Evolutionary conservation across 1,140 invertebrate species (phyloP), one percentile per base, ranked within the genome.

Genomic region (Dryas iulia): DNA sequence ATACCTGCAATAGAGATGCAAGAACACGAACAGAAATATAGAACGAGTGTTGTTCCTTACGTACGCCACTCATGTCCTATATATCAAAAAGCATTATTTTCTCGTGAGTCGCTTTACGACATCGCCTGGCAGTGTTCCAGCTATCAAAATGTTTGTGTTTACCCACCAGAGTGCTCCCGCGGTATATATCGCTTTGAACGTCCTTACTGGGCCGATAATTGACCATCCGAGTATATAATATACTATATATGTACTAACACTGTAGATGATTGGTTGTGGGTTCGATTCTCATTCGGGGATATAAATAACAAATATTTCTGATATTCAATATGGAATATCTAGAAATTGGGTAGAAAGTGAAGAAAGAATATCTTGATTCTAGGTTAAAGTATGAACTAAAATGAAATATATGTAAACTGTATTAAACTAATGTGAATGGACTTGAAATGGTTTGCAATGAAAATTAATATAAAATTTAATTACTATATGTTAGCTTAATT

Each of bases 131-230:
- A 33, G 23, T 1, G 53, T 21, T 76, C 82, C 82, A 84, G 79
- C 60, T 76, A 68, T 70, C 70, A 53, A 31, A 69, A 73, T 72
- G 75, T 75, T 77, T 80, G 66, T 80, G 77, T 80, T 80, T 78
- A 72, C 70, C 28, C 59, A 58, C 59, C 59, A 24, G 56, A 39
- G 54, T 18, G 47, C 58, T 61, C 24, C 58, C 35, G 52, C 23
- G 33, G 21, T 35, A 25, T 67, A 39, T 30, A 35, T 1, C 52
- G 66, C 66, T 62, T 52, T 58, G 59, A 60, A 69, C 52, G 28
- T 58, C 18, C 18, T 25, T 26, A 25, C 24, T 21, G 8, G 7
- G 14, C 11, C 25, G 31, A 66, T 69, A 58, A 69, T 62, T 69
- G 59, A 69, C 14, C 7, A 58, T 62, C 39, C 14, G 7, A 21